Percentiles rank a stretch among this genome's conserved stretches.
Evolutionary conservation across 2,888 invertebrate genomes (phyloP).

Genomic region (Corbicula japonica): DNA sequence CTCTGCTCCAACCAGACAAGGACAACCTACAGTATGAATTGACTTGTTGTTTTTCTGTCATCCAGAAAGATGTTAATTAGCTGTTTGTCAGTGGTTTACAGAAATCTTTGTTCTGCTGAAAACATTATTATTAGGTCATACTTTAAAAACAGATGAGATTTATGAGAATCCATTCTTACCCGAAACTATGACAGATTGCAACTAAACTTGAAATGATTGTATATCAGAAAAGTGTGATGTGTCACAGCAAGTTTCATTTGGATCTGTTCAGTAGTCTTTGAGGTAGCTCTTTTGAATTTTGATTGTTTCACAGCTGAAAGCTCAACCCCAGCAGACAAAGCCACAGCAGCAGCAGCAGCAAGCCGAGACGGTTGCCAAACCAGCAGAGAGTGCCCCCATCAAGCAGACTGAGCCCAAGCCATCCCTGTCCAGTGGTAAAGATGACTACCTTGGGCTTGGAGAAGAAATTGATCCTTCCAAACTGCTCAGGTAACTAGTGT

Average conservation of each 20-base stretch:
- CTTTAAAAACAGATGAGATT: no score
- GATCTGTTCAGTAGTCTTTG: no score
- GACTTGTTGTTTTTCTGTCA: not conserved
- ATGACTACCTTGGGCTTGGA: conserved; percentile 77
- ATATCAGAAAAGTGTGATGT: no score
- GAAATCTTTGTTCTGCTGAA: no score
- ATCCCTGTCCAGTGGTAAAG: conserved; percentile 25
- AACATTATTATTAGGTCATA: no score
- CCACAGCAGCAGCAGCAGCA: conserved; percentile 10
- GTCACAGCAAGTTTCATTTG: no score
- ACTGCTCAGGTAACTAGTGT: conserved; percentile 62
- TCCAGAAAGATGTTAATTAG: no score
- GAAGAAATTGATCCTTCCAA: conserved; percentile 73
- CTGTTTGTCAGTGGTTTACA: no score
- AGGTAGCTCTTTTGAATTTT: no score
- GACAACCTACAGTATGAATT: conserved; percentile 37
- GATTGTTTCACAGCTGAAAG: not conserved
- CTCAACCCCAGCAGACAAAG: conserved; percentile 16
- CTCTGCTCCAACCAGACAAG: conserved; percentile 60
- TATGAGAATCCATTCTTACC: no score
- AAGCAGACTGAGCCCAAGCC: conserved; percentile 29
- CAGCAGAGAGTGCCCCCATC: conserved; percentile 5
- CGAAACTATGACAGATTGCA: no score
- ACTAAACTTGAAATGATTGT: no score
- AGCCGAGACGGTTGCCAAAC: not conserved